phyloP scores from a whole-genome alignment of 2,113 vertebrate species.

The Chroicocephalus ridibundus region DNA sequence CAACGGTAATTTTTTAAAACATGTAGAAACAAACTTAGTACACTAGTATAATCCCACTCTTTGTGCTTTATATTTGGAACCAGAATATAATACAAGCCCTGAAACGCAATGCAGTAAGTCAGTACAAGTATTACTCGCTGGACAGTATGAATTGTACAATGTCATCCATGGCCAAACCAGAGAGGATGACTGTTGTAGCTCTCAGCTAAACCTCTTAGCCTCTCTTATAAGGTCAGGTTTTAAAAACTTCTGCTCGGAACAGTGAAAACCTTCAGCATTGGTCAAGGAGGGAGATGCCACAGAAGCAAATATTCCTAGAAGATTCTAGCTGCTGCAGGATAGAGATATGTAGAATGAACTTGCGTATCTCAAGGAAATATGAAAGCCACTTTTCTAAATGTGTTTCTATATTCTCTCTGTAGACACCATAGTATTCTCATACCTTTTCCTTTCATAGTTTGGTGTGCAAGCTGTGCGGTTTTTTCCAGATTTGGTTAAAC shows the following conservation, averaged over 20 bases:
- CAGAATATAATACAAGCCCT: neutral
- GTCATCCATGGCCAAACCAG: neutral
- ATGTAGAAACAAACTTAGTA: neutral
- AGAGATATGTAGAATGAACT: neutral
- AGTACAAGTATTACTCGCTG: neutral
- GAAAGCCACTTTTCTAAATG: neutral
- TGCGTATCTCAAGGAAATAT: neutral
- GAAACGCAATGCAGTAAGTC: neutral
- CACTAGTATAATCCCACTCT: neutral
- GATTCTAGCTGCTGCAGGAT: neutral
- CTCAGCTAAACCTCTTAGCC: neutral
- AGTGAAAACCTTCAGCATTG: neutral
- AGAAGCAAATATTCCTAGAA: neutral
- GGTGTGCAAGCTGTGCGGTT: neutral
- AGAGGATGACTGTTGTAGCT: neutral
- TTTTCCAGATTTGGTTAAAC: neutral
- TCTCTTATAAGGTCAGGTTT: neutral
- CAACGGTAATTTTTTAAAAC: conserved; percentile 26
- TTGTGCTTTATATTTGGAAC: neutral
- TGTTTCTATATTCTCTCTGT: neutral
- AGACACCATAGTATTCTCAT: neutral
- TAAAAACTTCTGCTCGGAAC: neutral
- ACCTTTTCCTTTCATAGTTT: neutral
- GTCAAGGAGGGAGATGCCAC: neutral
- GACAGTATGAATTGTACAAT: neutral